Conservation (phyloP, 2,888 invertebrate genomes). For the Willowsia nigromaculata region DNA sequence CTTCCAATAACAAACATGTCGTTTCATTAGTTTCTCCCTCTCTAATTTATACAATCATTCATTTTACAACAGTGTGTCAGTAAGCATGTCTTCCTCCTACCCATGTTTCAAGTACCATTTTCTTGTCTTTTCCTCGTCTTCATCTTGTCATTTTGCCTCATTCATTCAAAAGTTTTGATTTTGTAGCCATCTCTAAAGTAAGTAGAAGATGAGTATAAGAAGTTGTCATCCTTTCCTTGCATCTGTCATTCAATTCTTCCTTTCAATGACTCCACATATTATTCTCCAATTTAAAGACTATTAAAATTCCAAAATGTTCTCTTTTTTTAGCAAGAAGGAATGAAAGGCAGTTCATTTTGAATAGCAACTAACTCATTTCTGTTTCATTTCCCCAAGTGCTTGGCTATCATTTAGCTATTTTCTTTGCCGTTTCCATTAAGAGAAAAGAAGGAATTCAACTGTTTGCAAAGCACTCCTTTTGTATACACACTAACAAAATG, state of each 20-base stretch:
- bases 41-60: not conserved
- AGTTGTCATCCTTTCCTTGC: not conserved
- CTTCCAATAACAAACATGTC: not conserved
- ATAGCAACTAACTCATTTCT: not conserved
- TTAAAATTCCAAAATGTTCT: slow-evolving; percentile 14
- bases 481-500: not conserved
- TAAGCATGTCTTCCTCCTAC: not conserved
- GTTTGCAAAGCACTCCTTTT: not conserved
- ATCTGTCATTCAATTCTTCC: slow-evolving; percentile 8
- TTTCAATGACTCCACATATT: not conserved
- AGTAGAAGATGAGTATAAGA: not conserved
- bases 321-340: not conserved
- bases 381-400: not conserved
- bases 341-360: not conserved
- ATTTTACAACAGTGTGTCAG: not conserved
- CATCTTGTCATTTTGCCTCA: slow-evolving; percentile 18
- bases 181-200: not conserved
- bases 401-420: not conserved
- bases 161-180: slow-evolving; percentile 17
- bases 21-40: slow-evolving; percentile 5
- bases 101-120: not conserved
- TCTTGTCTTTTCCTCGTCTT: slow-evolving; percentile 20
- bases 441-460: not conserved
- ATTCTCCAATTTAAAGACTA: not conserved
- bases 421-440: not conserved